Evolutionary conservation across 2,113 vertebrate genomes (phyloP), one percentile per base, ranked within the genome.

Genomic region (Neofelis nebulosa): DNA sequence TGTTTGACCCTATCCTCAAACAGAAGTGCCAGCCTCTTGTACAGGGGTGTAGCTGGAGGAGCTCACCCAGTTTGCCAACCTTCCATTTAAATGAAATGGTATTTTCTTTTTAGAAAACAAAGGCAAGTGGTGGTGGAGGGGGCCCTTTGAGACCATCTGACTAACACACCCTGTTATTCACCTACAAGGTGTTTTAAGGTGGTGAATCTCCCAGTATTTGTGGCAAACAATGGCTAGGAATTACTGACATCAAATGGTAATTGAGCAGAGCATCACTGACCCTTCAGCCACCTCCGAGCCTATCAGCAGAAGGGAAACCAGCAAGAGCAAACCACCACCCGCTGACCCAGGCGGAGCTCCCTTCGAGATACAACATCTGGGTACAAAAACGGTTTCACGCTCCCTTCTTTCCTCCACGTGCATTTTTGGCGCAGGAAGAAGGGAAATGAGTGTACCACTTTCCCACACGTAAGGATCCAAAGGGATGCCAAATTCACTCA

Each of bases 401-500:
- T 86, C 36, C 79, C 83, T 36, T 66, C 92, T 50, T 16, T 89
- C 91, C 89, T 97, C 97, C 97, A 96, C 83, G 91, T 96, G 97
- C 11, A 71, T 89, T 98, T 92, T 87, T 95, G 96, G 1, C 98
- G 96, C 29, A 92, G 95, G 88, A 93, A 95, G 95, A 95, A 95
- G 89, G 87, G 93, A 98, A 98, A 97, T 97, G 45, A 94, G 50
- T 91, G 86, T 93, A 87, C 1, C 1, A 11, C 95, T 96, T 97
- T 97, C 91, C 97, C 85, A 88, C 4, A 89, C 66, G 52, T 27
- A 76, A 95, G 90, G 83, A 84, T 76, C 95, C 95, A 93, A 96
- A 96, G 91, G 81, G 95, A 98, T 61, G n/a, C 13, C 89, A 84
- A 33, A 92, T 83, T 97, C 98, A 74, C 83, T 94, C 33, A 78